These are phyloP conservation scores for Paraescarpia echinospica DNA, from an alignment of 1,140 invertebrate genomes.

Conservation along the genomic window DNA sequence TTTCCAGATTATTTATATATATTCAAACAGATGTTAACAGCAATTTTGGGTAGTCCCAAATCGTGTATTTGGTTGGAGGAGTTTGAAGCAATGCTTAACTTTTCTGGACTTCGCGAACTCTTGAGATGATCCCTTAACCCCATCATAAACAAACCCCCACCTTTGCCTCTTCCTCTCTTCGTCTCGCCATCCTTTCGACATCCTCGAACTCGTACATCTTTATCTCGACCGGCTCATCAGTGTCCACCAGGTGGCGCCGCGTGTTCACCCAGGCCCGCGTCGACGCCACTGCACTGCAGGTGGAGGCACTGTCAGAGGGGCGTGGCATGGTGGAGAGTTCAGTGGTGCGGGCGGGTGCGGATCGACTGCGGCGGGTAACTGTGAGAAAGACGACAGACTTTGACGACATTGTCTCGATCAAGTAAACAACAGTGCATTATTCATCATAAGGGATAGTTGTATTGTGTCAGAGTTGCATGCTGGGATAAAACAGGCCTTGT, in stretches of 20 bases:
- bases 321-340: constrained; percentile 35
- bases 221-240: constrained; percentile 52
- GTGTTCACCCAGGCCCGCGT: constrained; percentile 49
- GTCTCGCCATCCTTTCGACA: constrained; percentile 62
- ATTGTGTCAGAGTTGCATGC: no score
- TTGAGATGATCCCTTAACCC: no score
- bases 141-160: background rate
- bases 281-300: constrained; percentile 36
- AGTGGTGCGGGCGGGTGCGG: constrained; percentile 48
- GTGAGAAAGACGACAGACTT: constrained; percentile 17
- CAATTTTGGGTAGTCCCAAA: no score
- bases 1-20: no score
- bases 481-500: no score
- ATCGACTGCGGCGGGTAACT: constrained; percentile 51
- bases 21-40: no score
- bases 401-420: background rate
- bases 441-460: no score
- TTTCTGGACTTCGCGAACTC: no score
- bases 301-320: constrained; percentile 36
- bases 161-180: constrained; percentile 52
- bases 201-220: constrained; percentile 62
- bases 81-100: no score
- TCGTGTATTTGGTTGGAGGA: no score
- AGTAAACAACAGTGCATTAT: background rate
- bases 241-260: constrained; percentile 39